Base-by-base conservation (phyloP, 2,113 vertebrate genomes). In the Trematomus loennbergii region DNA sequence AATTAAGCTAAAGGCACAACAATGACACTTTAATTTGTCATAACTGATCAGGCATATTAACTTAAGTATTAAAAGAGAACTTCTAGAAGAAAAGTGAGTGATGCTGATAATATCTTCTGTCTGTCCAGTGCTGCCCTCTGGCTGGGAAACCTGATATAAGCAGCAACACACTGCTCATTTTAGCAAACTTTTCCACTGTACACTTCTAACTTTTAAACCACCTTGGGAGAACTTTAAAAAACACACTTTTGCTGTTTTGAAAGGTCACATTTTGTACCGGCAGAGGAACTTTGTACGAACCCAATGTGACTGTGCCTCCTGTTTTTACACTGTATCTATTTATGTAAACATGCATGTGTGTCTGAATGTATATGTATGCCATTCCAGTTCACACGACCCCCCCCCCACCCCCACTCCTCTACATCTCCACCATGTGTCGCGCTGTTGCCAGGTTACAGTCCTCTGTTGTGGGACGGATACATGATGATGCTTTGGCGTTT, bases 291-390 rank as follows among this genome's bases (percentile, higher is more conserved):
- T 88, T 87, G 63, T 88, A 71, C 86, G 84, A 83, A 77, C 83
- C 87, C 84, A 49, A 79, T 79, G 88, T 93, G 87, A 93, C 82
- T 50, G 83, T 91, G 90, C 91, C 91, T 91, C 88, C 88, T 92
- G 87, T 93, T 91, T 89, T 83, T 88, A 93, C 90, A 94, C 82
- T 91, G 91, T 90, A 91, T 82, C 89, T 92, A 87, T 92, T 93
- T 94, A 91, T 92, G 85, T 87, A 68, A 81, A 78, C 64, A 69
- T 71, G 84, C 73, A 65, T 88, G 74, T 73, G 43, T 40, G 16
- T 62, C 0, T 53, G 78, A 48, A 12, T 75, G 79, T 80, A 36
- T 80, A 36, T 82, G 75, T 54, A 72, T 84, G 75, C 80, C 92
- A 88, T 92, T 91, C 86, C 88, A 79, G 59, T 72, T 85, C 65